Conservation (phyloP, 2,797 vertebrate species). For the Gallinago solitaria region DNA sequence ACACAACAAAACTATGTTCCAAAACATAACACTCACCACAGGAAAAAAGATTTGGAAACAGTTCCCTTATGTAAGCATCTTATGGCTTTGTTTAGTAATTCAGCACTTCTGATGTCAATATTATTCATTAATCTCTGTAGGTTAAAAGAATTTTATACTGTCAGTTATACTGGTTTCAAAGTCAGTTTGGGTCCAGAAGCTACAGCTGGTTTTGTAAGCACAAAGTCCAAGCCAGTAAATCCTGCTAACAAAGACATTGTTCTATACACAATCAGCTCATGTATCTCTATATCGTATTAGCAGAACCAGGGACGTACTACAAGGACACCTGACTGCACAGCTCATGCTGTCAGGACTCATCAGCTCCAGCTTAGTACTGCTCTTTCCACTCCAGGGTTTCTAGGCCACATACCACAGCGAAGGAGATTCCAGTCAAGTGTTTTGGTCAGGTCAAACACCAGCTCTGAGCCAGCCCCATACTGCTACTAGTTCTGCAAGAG, state of each 20-base stretch:
- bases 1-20: constrained; percentile 35
- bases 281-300: background rate
- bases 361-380: background rate
- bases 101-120: constrained; percentile 35
- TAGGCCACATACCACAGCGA: background rate
- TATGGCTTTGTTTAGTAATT: constrained; percentile 42
- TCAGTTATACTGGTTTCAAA: background rate
- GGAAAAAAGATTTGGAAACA: constrained; percentile 39
- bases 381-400: background rate
- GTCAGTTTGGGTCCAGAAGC: background rate
- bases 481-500: background rate
- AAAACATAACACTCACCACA: constrained; percentile 34
- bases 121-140: constrained; percentile 42
- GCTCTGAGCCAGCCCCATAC: background rate
- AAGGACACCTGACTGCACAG: constrained; percentile 28
- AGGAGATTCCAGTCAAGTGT: background rate
- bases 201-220: background rate
- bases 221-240: background rate
- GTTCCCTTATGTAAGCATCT: constrained; percentile 18
- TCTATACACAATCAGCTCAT: background rate
- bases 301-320: background rate
- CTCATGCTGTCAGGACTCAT: background rate
- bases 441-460: background rate
- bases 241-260: constrained; percentile 16
- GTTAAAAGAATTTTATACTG: background rate